phyloP scores from a whole-genome alignment of 1,140 invertebrate genomes.

The Eupeodes corollae region DNA sequence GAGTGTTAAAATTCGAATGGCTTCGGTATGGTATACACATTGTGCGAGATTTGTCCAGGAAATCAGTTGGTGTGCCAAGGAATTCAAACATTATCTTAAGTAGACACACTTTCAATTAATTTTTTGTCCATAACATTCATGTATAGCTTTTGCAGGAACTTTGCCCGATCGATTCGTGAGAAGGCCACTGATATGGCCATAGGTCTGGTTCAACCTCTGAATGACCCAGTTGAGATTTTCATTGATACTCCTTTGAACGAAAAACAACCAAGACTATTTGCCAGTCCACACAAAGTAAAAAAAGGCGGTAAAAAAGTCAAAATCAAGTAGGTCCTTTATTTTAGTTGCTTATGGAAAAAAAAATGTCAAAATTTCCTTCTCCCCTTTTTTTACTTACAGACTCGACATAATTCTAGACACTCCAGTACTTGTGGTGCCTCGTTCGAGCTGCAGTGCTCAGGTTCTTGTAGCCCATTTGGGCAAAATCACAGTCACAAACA shows the following conservation, averaged over 20 bases:
- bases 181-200: constrained; percentile 90
- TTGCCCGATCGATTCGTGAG: constrained; percentile 70
- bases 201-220: constrained; percentile 60
- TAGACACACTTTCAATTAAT: constrained; percentile 10
- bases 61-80: constrained; percentile 66
- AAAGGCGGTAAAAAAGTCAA: constrained; percentile 13
- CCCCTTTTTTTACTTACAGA: constrained; percentile 16
- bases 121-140: not conserved
- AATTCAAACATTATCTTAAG: constrained; percentile 53
- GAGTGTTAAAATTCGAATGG: constrained; percentile 60
- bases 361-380: too few relatives aligned
- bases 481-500: constrained; percentile 61
- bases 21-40: constrained; percentile 88
- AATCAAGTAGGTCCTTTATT: not conserved
- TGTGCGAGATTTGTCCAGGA: constrained; percentile 77
- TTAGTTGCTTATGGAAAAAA: too few relatives aligned
- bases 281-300: not conserved
- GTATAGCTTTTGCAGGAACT: constrained; percentile 48
- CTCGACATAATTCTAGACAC: constrained; percentile 73
- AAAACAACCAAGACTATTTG: too few relatives aligned
- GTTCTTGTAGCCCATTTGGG: constrained; percentile 90
- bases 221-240: too few relatives aligned
- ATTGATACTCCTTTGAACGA: too few relatives aligned
- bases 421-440: constrained; percentile 78
- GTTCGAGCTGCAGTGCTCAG: constrained; percentile 61